These are phyloP conservation scores for Erynnis tages DNA, from an alignment of 2,888 invertebrate genomes.

Conservation along the genomic window DNA sequence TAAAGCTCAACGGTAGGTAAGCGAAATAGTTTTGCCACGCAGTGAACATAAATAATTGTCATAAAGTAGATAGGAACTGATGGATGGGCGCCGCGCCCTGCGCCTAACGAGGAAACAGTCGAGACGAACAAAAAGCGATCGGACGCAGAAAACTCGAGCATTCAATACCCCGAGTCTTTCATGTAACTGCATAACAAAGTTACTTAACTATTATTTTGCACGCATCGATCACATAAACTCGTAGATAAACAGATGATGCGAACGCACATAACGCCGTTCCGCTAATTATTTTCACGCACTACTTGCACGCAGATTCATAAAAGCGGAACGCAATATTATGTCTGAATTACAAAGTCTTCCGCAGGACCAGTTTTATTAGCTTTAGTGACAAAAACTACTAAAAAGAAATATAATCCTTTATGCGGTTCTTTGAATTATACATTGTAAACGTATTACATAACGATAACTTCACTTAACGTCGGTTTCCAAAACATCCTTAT, in stretches of 20 bases:
- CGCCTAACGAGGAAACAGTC: conserved; percentile 64
- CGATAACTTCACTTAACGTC: too few relatives aligned
- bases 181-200: conserved; percentile 39
- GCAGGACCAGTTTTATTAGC: conserved; percentile 16
- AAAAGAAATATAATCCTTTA: too few relatives aligned
- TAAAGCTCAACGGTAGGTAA: conserved; percentile 79
- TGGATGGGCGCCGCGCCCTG: conserved; percentile 57
- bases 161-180: conserved; percentile 32
- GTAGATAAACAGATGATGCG: conserved; percentile 48
- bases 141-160: conserved; percentile 35
- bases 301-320: conserved; percentile 41
- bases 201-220: conserved; percentile 45
- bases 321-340: conserved; percentile 45
- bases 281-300: conserved; percentile 46
- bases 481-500: too few relatives aligned
- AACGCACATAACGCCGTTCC: conserved; percentile 44
- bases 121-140: conserved; percentile 42
- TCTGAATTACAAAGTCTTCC: conserved; percentile 24
- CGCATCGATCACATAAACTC: conserved; percentile 42
- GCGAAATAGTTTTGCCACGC: conserved; percentile 76
- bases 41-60: conserved; percentile 80
- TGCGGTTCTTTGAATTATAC: too few relatives aligned
- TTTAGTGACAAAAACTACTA: conserved; percentile 23
- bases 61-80: conserved; percentile 76
- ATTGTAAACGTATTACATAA: too few relatives aligned